Conservation (phyloP, 2,888 invertebrate genomes). For the Stenotaenia linearis region DNA sequence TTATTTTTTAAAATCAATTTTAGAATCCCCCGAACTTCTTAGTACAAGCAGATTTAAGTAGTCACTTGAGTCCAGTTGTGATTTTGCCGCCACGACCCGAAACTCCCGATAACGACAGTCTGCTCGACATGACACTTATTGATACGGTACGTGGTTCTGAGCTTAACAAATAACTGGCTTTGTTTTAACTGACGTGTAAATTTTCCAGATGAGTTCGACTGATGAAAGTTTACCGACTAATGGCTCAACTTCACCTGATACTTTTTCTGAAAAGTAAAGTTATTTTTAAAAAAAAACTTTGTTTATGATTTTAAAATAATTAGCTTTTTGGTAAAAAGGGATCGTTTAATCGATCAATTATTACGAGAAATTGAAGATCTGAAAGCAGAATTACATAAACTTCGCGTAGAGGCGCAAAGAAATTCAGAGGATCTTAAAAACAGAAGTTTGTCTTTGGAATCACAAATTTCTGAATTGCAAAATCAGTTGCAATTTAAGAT, state of each 20-base stretch:
- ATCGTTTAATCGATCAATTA: conserved; percentile 71
- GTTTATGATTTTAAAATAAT: not conserved
- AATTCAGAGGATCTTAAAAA: conserved; percentile 52
- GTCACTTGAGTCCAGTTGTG: conserved; percentile 91
- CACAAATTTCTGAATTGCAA: conserved; percentile 50
- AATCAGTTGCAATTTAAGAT: conserved; percentile 44
- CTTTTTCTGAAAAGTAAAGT: conserved; percentile 50
- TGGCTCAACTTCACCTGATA: conserved; percentile 53
- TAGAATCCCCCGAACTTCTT: conserved; percentile 90
- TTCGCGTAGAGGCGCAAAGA: conserved; percentile 55
- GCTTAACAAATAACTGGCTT: not conserved
- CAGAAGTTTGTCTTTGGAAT: conserved; percentile 52
- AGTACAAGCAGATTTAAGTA: conserved; percentile 81
- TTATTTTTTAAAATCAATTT: not conserved
- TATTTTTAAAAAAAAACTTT: not conserved
- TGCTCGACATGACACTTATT: conserved; percentile 52
- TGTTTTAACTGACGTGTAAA: not conserved
- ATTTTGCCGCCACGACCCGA: conserved; percentile 62
- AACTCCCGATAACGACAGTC: conserved; percentile 48
- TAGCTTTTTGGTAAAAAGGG: conserved; percentile 50
- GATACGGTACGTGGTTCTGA: conserved; percentile 42
- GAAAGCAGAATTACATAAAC: conserved; percentile 64
- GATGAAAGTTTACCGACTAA: conserved; percentile 43
- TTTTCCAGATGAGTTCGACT: conserved; percentile 27
- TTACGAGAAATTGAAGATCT: conserved; percentile 48